phyloP scores from a whole-genome alignment of 1,140 invertebrate species.

The Papilio polytes region DNA sequence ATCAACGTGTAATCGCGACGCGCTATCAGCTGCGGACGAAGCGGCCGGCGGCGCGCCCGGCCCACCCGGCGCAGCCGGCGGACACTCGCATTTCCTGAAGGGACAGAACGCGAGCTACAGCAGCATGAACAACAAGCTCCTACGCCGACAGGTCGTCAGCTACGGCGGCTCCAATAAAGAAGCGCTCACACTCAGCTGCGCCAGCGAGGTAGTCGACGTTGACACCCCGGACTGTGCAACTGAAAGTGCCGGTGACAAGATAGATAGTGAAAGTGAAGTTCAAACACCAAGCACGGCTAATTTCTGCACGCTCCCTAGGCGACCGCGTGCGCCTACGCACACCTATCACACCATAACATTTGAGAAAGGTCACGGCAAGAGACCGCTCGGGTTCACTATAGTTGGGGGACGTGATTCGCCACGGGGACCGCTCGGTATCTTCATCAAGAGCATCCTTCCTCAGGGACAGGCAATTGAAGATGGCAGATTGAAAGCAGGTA shows the following conservation, averaged over 20 bases:
- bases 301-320: slow-evolving; percentile 88
- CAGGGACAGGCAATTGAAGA: slow-evolving; percentile 94
- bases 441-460: slow-evolving; percentile 95
- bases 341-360: slow-evolving; percentile 91
- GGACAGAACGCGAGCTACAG: slow-evolving; percentile 84
- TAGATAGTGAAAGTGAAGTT: slow-evolving; percentile 69
- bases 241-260: slow-evolving; percentile 60
- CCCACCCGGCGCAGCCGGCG: slow-evolving; percentile 68
- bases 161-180: slow-evolving; percentile 80
- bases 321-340: slow-evolving; percentile 87
- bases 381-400: slow-evolving; percentile 95
- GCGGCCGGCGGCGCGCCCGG: slow-evolving; percentile 69
- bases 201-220: slow-evolving; percentile 74
- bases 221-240: slow-evolving; percentile 71
- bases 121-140: slow-evolving; percentile 85
- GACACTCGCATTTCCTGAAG: slow-evolving; percentile 85
- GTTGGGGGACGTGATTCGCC: slow-evolving; percentile 96
- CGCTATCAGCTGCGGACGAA: slow-evolving; percentile 77
- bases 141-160: slow-evolving; percentile 83
- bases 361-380: slow-evolving; percentile 92
- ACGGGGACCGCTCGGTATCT: slow-evolving; percentile 94
- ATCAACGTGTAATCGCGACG: slow-evolving; percentile 72
- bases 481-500: slow-evolving; percentile 90
- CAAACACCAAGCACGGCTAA: slow-evolving; percentile 85
- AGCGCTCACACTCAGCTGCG: slow-evolving; percentile 75